Base-by-base conservation (phyloP, 2,888 invertebrate genomes). In the Boloria selene region DNA sequence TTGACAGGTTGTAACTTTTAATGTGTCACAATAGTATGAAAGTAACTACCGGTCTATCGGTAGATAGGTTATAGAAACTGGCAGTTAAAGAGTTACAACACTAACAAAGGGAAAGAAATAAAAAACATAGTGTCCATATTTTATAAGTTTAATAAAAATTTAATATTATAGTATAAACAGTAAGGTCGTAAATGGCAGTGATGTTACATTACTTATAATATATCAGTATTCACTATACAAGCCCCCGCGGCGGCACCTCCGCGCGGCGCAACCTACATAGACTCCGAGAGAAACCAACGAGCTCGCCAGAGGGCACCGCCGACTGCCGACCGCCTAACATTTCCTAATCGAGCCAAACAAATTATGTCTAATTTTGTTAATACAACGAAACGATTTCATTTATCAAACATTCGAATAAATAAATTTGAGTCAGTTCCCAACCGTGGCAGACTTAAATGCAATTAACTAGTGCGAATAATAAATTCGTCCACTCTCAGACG, bases 181-280 rank as follows among this genome's bases (percentile, higher is more conserved):
- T 91, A 92, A 90, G 90, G 90, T 90, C 90, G 86, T 90, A 91
- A 84, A 91, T 91, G 91, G 91, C 91, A 92, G 91, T 92, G 91
- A 88, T 90, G 90, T 87, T 86, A 84, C 79, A 82, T 84, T 88
- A 87, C 84, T 87, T 89, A 88, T 77, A 84, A 83, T 81, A 83
- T 73, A 79, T 84, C 82, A 79, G 80, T 84, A 83, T 82, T 83
- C 81, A 79, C 83, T 85, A 81, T 84, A 86, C 85, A 85, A 79
- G 77, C 80, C 78, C 76, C 66, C 71, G 71, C 68, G 64, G 61
- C 77, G 17, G 13, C 16, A 31, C 16, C 16, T n/a, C 38, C 47
- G 44, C n/a, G 16, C n/a, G 14, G 47, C 26, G 26, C 77, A 88
- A 88, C 84, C 85, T 80, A 80, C 74, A 79, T 86, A 83, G 87